Conservation (phyloP, 2,888 invertebrate genomes). For the Thera obeliscata region DNA sequence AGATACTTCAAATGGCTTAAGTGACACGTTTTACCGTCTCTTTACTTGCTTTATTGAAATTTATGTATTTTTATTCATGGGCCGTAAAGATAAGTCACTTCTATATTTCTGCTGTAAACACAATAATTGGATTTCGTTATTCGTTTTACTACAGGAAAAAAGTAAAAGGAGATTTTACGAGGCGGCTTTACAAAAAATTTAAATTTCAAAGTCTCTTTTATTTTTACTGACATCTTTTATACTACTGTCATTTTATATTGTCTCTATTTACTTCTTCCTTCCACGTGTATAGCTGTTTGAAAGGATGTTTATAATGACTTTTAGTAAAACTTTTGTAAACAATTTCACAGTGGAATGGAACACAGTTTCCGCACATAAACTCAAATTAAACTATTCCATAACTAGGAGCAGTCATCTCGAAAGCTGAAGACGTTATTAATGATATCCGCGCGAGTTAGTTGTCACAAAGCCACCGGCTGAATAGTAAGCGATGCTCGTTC, state of each 20-base stretch:
- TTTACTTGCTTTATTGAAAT: constrained; percentile 22
- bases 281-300: not conserved
- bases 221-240: not conserved
- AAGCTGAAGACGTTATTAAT: constrained; percentile 30
- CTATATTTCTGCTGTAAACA: constrained; percentile 21
- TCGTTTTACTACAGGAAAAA: constrained; percentile 11
- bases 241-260: no score
- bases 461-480: constrained; percentile 10
- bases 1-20: constrained; percentile 25
- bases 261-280: no score
- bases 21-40: constrained; percentile 15
- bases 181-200: constrained; percentile 16
- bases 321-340: not conserved
- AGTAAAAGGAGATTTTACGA: constrained; percentile 21
- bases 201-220: constrained; percentile 4
- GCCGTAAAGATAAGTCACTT: constrained; percentile 32
- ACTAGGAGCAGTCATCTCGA: constrained; percentile 3
- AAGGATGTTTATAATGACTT: not conserved
- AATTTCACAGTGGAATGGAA: not conserved
- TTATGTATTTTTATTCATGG: constrained; percentile 31
- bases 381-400: constrained; percentile 21
- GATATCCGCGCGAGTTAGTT: constrained; percentile 18
- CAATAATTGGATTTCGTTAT: constrained; percentile 21
- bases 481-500: constrained; percentile 1
- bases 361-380: not conserved